phyloP scores from a whole-genome alignment of 2,113 vertebrate genomes.

The Mormyrus iriodes region DNA sequence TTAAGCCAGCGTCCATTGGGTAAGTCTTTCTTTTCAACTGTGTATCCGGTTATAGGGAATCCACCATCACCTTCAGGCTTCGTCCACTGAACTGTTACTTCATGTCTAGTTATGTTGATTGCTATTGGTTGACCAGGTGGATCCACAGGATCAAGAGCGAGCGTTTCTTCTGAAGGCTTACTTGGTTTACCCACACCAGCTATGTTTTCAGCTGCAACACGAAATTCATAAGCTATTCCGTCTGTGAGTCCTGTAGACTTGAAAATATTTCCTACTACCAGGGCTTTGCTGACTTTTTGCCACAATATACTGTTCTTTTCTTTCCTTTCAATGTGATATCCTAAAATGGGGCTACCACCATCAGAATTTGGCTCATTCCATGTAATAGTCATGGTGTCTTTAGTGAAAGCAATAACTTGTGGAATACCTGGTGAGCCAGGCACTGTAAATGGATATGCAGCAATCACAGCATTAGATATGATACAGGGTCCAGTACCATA shows the following conservation, averaged over 20 bases:
- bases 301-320: constrained; percentile 93
- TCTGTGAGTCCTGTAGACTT: constrained; percentile 88
- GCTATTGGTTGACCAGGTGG: constrained; percentile 84
- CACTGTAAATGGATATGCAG: constrained; percentile 91
- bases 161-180: constrained; percentile 79
- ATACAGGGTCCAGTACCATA: constrained; percentile 83
- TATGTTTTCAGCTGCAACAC: constrained; percentile 90
- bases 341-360: constrained; percentile 88
- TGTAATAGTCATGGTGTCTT: constrained; percentile 85
- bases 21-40: constrained; percentile 87
- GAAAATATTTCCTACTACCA: constrained; percentile 87
- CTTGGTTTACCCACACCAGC: constrained; percentile 93
- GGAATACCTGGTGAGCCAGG: constrained; percentile 88
- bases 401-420: constrained; percentile 78
- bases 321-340: constrained; percentile 94
- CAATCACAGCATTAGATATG: constrained; percentile 74
- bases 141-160: constrained; percentile 89
- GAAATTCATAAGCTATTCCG: constrained; percentile 92
- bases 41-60: constrained; percentile 93
- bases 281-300: constrained; percentile 83
- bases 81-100: constrained; percentile 85
- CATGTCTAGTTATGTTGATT: constrained; percentile 88
- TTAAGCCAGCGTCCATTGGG: constrained; percentile 95
- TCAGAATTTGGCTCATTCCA: constrained; percentile 91
- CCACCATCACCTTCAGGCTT: constrained; percentile 95